Conservation (phyloP, 2,797 vertebrate genomes). For the Enteromius treurensis region DNA sequence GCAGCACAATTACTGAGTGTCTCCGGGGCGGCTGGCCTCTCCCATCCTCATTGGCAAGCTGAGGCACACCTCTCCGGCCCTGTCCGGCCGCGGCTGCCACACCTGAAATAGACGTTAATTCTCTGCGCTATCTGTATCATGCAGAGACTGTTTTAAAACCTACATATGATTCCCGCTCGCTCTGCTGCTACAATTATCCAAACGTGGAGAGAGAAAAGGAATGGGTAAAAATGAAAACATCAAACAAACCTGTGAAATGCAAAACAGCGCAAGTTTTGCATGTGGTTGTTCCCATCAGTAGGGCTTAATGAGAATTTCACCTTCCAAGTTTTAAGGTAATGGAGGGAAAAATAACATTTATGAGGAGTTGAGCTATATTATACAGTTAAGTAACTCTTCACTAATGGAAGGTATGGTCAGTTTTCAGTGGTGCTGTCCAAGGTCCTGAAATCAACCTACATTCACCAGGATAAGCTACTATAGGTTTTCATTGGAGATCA, state of each 20-base stretch:
- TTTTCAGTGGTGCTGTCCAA: slow-evolving; percentile 25
- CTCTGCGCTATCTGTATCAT: slow-evolving; percentile 77
- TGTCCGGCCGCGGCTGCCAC: slow-evolving; percentile 68
- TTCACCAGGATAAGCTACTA: background rate
- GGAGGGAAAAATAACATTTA: slow-evolving; percentile 15
- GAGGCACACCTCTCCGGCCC: slow-evolving; percentile 56
- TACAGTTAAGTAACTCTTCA: background rate
- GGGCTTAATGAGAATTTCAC: slow-evolving; percentile 72
- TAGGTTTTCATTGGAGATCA: background rate
- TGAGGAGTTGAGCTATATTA: slow-evolving; percentile 11
- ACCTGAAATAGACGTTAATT: slow-evolving; percentile 82
- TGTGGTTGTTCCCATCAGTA: slow-evolving; percentile 66
- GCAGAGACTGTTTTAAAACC: slow-evolving; percentile 78
- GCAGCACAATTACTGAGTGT: slow-evolving; percentile 78
- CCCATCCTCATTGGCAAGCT: slow-evolving; percentile 47
- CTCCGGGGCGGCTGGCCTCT: slow-evolving; percentile 68
- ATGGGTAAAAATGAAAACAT: slow-evolving; percentile 72
- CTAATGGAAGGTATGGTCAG: background rate
- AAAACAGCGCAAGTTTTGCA: slow-evolving; percentile 70
- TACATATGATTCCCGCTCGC: slow-evolving; percentile 30
- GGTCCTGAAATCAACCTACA: slow-evolving; percentile 52
- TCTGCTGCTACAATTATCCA: slow-evolving; percentile 52
- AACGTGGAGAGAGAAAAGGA: slow-evolving; percentile 9
- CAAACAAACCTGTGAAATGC: slow-evolving; percentile 74
- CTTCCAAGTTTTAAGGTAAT: slow-evolving; percentile 61